phyloP scores from a whole-genome alignment of 2,113 vertebrate species.

The Alces alces region DNA sequence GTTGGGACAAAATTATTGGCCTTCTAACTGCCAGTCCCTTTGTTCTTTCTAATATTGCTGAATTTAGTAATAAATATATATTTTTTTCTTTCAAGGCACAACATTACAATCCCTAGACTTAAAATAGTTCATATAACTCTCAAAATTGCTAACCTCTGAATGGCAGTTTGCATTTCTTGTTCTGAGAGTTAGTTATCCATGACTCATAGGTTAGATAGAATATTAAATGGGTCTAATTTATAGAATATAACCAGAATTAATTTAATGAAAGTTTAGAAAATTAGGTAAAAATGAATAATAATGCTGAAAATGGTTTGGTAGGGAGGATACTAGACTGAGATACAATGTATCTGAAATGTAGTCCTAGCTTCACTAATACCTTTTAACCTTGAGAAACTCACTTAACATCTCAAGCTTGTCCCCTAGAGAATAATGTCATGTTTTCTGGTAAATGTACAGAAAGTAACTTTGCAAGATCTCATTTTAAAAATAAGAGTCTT shows the following conservation, averaged over 20 bases:
- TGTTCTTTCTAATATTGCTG: neutral
- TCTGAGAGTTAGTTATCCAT: neutral
- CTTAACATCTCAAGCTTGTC: neutral
- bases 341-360: neutral
- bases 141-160: neutral
- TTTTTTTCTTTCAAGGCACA: neutral
- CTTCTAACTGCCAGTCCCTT: neutral
- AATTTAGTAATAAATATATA: neutral
- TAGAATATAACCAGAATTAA: neutral
- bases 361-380: neutral
- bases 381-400: neutral
- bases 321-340: neutral
- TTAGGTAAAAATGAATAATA: neutral
- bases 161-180: neutral
- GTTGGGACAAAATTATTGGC: neutral
- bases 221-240: neutral
- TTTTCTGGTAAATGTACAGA: neutral
- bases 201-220: neutral
- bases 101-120: neutral
- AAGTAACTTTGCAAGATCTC: neutral
- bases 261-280: neutral
- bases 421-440: neutral
- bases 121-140: neutral
- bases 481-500: neutral
- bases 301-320: neutral